Evolutionary conservation across 2,797 vertebrate genomes (phyloP).

Genomic region (Ibycter americanus): DNA sequence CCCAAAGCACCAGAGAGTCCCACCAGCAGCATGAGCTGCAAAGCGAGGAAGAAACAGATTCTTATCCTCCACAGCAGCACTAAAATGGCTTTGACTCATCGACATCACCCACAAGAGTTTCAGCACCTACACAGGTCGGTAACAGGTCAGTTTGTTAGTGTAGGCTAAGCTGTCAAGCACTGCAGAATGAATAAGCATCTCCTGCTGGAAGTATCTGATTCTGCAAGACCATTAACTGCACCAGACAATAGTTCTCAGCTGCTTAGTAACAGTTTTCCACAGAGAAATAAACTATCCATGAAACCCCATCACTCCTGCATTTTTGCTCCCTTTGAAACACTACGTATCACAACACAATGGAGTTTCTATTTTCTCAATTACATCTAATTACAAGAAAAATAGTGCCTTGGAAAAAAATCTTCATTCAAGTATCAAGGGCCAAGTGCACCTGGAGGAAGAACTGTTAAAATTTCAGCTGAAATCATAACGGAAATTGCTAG

Average conservation of each 20-base stretch:
- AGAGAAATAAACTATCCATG: neutral
- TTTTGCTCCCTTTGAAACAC: neutral
- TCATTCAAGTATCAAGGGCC: neutral
- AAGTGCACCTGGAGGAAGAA: neutral
- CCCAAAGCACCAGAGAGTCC: neutral
- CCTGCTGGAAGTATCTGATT: conserved; percentile 9
- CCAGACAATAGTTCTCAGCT: neutral
- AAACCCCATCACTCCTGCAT: neutral
- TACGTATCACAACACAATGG: neutral
- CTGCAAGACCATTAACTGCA: conserved; percentile 18
- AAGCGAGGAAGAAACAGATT: neutral
- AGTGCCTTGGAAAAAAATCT: neutral
- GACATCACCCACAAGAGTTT: neutral
- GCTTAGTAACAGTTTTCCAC: neutral
- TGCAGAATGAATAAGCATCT: conserved; percentile 29
- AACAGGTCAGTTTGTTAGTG: neutral
- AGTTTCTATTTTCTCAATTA: neutral
- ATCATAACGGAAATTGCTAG: neutral
- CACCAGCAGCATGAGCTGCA: neutral
- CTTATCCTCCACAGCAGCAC: neutral
- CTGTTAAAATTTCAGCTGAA: neutral
- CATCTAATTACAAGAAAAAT: neutral
- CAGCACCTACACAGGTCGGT: neutral
- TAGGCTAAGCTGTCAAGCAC: neutral
- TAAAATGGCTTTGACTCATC: conserved; percentile 20